phyloP scores from a whole-genome alignment of 2,113 vertebrate species.

The western clawed frog (Xenopus tropicalis) region UCB_Xtro_10.0 CM004446.2:106600001-106600500 shows the following conservation, averaged over 20 bases:
- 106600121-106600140: too few species aligned
- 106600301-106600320: not conserved
- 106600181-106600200: conserved; percentile 84
- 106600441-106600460: not conserved
- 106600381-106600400: not conserved
- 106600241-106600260: conserved; percentile 85
- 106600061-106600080: too few species aligned
- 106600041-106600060: too few species aligned
- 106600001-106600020: too few species aligned
- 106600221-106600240: conserved; percentile 89
- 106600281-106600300: not conserved
- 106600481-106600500: too few species aligned
- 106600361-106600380: not conserved
- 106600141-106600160: too few species aligned
- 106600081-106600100: too few species aligned
- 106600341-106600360: not conserved
- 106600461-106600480: too few species aligned
- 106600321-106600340: not conserved
- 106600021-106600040: too few species aligned
- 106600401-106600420: conserved; percentile 9
- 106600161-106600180: too few species aligned
- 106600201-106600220: conserved; percentile 90
- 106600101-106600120: too few species aligned
- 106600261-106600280: conserved; percentile 32
- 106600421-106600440: not conserved